These are phyloP conservation scores for Esox masquinongy DNA, from an alignment of 2,797 vertebrate genomes.

Conservation along the genomic window DNA sequence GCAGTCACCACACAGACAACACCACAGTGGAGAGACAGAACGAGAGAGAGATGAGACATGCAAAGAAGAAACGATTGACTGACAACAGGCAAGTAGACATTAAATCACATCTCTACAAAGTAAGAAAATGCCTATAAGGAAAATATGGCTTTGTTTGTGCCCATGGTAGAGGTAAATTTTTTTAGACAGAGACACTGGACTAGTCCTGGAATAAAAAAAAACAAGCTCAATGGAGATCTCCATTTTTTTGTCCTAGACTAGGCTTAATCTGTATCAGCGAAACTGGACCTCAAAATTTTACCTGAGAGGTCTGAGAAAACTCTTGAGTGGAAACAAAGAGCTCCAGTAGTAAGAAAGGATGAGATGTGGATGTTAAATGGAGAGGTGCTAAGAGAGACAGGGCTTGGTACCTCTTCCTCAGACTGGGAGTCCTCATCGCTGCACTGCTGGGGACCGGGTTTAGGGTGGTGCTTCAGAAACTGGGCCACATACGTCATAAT, in stretches of 20 bases:
- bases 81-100: slow-evolving; percentile 38
- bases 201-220: background rate
- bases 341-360: slow-evolving; percentile 26
- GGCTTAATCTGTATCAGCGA: too few species aligned
- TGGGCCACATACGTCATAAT: slow-evolving; percentile 98
- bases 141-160: background rate
- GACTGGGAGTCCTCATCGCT: slow-evolving; percentile 70
- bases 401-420: slow-evolving; percentile 82
- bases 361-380: slow-evolving; percentile 7
- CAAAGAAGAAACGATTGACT: slow-evolving; percentile 39
- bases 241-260: too few species aligned
- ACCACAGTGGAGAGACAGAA: slow-evolving; percentile 42
- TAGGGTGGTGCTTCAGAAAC: slow-evolving; percentile 91
- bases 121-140: slow-evolving; percentile 2
- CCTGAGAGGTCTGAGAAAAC: slow-evolving; percentile 13
- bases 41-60: slow-evolving; percentile 43
- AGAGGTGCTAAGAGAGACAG: slow-evolving; percentile 10
- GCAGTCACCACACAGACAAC: slow-evolving; percentile 63
- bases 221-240: background rate
- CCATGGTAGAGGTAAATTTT: background rate
- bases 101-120: background rate
- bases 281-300: background rate
- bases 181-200: background rate
- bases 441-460: slow-evolving; percentile 61
- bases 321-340: slow-evolving; percentile 35